Percentiles rank a stretch among this genome's conserved stretches.
Evolutionary conservation across 2,888 invertebrate species (phyloP).

Genomic region (Aporophyla lueneburgensis): DNA sequence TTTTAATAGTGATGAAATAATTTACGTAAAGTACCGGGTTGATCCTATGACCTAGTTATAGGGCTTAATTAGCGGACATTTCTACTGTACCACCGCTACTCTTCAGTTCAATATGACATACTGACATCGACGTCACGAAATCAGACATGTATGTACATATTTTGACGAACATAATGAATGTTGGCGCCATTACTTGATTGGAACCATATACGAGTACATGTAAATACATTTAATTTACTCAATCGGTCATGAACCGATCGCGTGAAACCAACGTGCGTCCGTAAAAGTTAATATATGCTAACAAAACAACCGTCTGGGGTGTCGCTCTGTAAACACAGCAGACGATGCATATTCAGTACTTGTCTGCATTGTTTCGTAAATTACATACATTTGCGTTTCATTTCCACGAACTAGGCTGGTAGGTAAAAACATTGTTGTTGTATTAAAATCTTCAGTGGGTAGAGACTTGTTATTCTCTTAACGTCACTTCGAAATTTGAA

Average conservation of each 20-base stretch:
- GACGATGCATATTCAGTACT: conserved; percentile 40
- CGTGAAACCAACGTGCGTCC: conserved; percentile 35
- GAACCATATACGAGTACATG: not conserved
- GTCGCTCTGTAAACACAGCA: conserved; percentile 35
- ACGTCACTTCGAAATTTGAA: too few species aligned
- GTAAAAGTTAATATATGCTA: conserved; percentile 51
- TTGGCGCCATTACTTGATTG: not conserved
- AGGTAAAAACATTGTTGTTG: not conserved
- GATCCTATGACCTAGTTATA: too few species aligned
- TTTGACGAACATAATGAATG: not conserved
- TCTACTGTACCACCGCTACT: too few species aligned
- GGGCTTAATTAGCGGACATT: too few species aligned
- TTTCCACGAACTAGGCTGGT: conserved; percentile 1
- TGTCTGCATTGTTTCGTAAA: conserved; percentile 39
- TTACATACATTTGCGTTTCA: conserved; percentile 10
- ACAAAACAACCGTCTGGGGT: conserved; percentile 32
- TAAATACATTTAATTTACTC: conserved; percentile 1
- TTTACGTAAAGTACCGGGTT: too few species aligned
- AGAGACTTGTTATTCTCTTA: not conserved
- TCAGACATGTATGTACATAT: not conserved
- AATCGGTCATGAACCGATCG: conserved; percentile 30
- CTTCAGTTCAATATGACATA: too few species aligned
- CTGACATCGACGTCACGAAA: not conserved
- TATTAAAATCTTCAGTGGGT: not conserved
- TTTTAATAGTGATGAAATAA: too few species aligned